phyloP scores from a whole-genome alignment of 1,140 invertebrate genomes.

The Caenorhabditis briggsae region DNA sequence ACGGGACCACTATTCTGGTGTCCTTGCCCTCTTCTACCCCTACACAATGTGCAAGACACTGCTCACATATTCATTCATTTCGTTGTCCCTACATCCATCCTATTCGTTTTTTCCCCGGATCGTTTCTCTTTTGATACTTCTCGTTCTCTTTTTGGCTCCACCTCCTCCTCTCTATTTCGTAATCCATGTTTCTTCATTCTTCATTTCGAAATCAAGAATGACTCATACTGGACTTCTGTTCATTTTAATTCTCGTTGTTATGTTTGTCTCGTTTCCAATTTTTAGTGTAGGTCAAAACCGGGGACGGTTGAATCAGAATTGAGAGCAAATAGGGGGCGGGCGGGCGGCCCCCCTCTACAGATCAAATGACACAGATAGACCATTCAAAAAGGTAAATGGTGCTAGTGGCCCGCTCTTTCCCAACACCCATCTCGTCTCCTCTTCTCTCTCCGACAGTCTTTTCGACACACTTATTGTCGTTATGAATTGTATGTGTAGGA shows the following conservation, averaged over 20 bases:
- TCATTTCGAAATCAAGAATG: slow-evolving; percentile 46
- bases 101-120: slow-evolving; percentile 22
- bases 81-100: slow-evolving; percentile 19
- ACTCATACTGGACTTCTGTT: slow-evolving; percentile 47
- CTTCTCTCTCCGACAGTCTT: slow-evolving; percentile 14
- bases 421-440: neutral
- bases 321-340: slow-evolving; percentile 53
- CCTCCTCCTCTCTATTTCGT: slow-evolving; percentile 30
- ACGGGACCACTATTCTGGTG: slow-evolving; percentile 43
- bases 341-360: neutral
- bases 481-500: neutral
- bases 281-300: slow-evolving; percentile 45
- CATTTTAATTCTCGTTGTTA: slow-evolving; percentile 9
- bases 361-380: slow-evolving; percentile 43
- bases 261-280: slow-evolving; percentile 31
- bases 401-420: neutral
- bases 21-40: slow-evolving; percentile 31
- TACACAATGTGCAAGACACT: slow-evolving; percentile 14
- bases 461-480: slow-evolving; percentile 21
- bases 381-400: slow-evolving; percentile 44
- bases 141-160: slow-evolving; percentile 13
- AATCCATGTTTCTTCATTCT: slow-evolving; percentile 4
- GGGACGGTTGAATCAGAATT: slow-evolving; percentile 38
- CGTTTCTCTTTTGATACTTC: neutral
- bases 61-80: slow-evolving; percentile 54